Base-by-base conservation (phyloP, 30 jellyfish, hydroid and myxozoan species). In the Haliclystus octoradiatus region DNA sequence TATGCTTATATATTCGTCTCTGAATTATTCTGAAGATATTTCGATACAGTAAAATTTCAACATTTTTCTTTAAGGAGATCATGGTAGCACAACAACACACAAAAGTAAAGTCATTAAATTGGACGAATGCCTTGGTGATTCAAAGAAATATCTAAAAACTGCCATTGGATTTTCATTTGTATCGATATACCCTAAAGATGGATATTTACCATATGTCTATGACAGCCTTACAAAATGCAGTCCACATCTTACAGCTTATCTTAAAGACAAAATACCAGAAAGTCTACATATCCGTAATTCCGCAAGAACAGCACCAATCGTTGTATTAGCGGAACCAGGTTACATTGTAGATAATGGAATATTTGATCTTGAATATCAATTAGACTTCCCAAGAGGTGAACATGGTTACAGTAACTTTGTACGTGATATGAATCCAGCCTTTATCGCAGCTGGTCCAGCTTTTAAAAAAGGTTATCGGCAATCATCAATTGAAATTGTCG, bases 361-460 rank as follows among this genome's bases (percentile, higher is more conserved):
- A 27, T 31, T 26, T 0, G 4, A 9, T 29, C 49, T 26, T 23
- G 85, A 72, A 35, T 53, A 34, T 46, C 28, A 75, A 12, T 77
- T 50, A 40, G 68, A 74, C 13, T 89, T 91, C 73, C 30, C 52
- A 46, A 82, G 92, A 30, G 91, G 95, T 2, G 98, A 89, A 61
- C 98, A 89, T 68, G 98, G 98, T 3, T 89, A 80, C 68, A 53
- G 90, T 30, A 75, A 70, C 63, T 49, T 62, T 26, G 75, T 74
- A 46, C 72, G 79, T 35, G 72, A 77, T 34, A 89, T 89, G 98
- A 89, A 81, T 47, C 94, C 98, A 3, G 91, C 82, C 2, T 81
- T 89, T 66, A 79, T 68, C 2, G 98, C 92, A 26, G 50, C 34
- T 50, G 98, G 98, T 19, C 95, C 98, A 31, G 84, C 74, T n/a